Evolutionary conservation across 2,888 invertebrate genomes (phyloP), one percentile per base, ranked within the genome.

Genomic region (Agriotes lineatus): DNA sequence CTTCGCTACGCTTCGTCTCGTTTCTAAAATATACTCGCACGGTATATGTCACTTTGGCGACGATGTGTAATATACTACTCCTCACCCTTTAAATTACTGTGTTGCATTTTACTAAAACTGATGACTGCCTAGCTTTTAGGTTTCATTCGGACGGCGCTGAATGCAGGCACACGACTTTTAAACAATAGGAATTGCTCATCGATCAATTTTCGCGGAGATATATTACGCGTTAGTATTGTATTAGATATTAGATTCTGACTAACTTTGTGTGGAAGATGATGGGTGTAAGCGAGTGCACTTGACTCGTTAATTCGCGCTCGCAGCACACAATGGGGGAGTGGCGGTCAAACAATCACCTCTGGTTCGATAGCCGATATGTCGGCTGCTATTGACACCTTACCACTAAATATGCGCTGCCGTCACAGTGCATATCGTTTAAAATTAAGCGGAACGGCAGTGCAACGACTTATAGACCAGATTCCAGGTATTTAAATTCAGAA

Each of bases 311-410:
- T 77, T 78, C 77, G 71, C 66, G 71, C 73, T 69, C 72, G 72
- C 71, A 71, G 56, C 69, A 71, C 74, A 74, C 74, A 75, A 74
- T 73, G 74, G 73, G 68, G 75, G 74, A 71, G 75, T 72, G 75
- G 67, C 77, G 78, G 78, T 78, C 77, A 78, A 77, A 78, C 77
- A 78, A 78, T 78, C 77, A 77, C 78, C 78, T 75, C 75, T 73
- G 72, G 72, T 74, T 75, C 76, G 75, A 77, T 77, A 75, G 73
- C 75, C 75, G 74, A 77, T 76, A 76, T 76, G 75, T 74, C 71
- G 75, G 71, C 75, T 77, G 77, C 71, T 76, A 77, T 77, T 77
- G 76, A 76, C 77, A 77, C 76, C 76, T 77, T 66, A 58, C 70
- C 71, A 70, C 71, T 70, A 71, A 74, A 74, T 74, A 72, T 72